Base-by-base conservation (phyloP, 2,888 invertebrate genomes). In the Tanytarsus gracilentus region DNA sequence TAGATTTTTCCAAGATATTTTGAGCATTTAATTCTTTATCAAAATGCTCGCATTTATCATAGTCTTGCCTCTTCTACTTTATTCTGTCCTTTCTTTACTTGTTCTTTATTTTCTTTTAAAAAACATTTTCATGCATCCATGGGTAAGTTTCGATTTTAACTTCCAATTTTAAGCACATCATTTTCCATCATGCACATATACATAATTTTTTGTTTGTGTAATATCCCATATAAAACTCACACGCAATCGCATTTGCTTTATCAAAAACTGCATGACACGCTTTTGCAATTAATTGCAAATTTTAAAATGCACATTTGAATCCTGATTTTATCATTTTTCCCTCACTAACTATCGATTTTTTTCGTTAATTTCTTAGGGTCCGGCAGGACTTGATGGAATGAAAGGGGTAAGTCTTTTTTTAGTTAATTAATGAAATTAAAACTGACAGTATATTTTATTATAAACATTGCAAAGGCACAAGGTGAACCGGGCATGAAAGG, bases 341-440 rank as follows among this genome's bases (percentile, higher is more conserved):
- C 21, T 56, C 25, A 62, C 27, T 62, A 26, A 27, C 39, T 61
- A 51, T 53, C 40, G 51, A 63, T 52, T 61, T 51, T 55, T 61
- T 61, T 58, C 8, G 27, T 80, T 75, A 79, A 44, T 79, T 75
- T 77, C 72, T 76, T 64, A 93, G 93, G 93, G 93, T 73, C 88
- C 90, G 67, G 87, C 92, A 64, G 93, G 93, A 75, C 83, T 93
- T 75, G 93, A 93, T 78, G 93, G 93, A 75, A 92, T 93, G 88
- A 94, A 93, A 87, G 92, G 92, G 80, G 44, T 44, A 21, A 44
- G 44, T n/a, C n/a, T 83, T 84, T 77, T 70, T 67, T 52, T 30
- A 30, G 7, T 30, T 30, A 9, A 9, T 30, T 30, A 30, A 30
- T 30, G 11, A 7, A 9, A 9, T 30, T 7, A 7, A 30, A 30